Percentiles rank a stretch among this genome's conserved stretches.
Evolutionary conservation across 2,888 invertebrate species (phyloP).

Genomic region (Drosophila longiperda): DNA sequence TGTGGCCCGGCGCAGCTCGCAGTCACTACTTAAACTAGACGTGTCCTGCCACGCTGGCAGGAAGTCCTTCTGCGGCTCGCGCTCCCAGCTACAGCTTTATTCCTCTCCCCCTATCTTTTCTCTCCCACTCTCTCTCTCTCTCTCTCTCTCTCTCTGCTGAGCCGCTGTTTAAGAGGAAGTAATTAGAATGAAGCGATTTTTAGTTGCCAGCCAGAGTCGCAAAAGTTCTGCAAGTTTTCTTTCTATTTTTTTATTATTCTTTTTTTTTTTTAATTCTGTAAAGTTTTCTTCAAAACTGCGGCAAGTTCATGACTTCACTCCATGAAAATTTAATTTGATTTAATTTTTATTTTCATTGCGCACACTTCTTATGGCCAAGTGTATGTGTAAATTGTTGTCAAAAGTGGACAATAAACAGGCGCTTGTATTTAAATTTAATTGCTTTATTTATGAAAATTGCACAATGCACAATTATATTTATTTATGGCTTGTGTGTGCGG

Average conservation of each 20-base stretch:
- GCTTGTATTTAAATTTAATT: constrained; percentile 72
- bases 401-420: constrained; percentile 60
- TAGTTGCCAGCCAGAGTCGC: constrained; percentile 52
- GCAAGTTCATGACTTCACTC: constrained; percentile 54
- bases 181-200: constrained; percentile 83
- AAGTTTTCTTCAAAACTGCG: constrained; percentile 34
- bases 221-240: constrained; percentile 54
- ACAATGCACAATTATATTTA: constrained; percentile 51
- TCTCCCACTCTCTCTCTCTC: background rate
- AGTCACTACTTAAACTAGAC: constrained; percentile 63
- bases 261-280: constrained; percentile 27
- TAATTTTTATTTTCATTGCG: constrained; percentile 42
- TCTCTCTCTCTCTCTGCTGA: background rate
- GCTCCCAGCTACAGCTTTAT: background rate
- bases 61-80: constrained; percentile 74
- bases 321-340: constrained; percentile 56
- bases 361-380: constrained; percentile 5
- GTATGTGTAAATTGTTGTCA: constrained; percentile 39
- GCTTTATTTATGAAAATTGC: constrained; percentile 75
- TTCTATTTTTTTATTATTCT: constrained; percentile 9
- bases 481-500: constrained; percentile 45
- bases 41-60: constrained; percentile 61
- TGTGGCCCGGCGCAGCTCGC: constrained; percentile 58
- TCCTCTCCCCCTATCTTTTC: background rate
- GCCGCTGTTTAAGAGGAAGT: constrained; percentile 71